Evolutionary conservation across 2,888 invertebrate species (phyloP), one percentile per base, ranked within the genome.

Genomic region (Fabriciana adippe): DNA sequence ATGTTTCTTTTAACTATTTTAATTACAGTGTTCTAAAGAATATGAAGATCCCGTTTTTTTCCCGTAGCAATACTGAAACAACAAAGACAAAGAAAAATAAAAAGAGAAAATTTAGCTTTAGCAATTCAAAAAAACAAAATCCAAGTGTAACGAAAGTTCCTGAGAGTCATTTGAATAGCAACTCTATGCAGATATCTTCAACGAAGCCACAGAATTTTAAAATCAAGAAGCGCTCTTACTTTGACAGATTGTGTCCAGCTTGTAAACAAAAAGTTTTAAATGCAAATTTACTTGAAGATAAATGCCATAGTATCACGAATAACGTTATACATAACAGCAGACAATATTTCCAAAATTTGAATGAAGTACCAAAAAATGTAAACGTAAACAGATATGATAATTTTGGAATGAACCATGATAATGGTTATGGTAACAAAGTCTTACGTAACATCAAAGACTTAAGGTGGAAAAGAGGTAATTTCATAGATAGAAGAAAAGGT

Each of bases 21-120:
- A 50, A 26, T 69, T 60, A 47, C 63, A 89, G 88, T 67, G 70
- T 80, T 1, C 78, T 83, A 41, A 81, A 77, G 73, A 70, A 76
- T n/a, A 77, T 86, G 72, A 87, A 77, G 74, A 73, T 89, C 71
- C 89, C 90, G 81, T 89, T 88, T 88, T 89, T 89, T 87, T 88
- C 82, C 83, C 87, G 72, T 87, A 81, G 82, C 16, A 83, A 83
- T 75, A 69, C 75, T 47, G 77, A 64, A 15, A 67, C 72, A 62
- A 66, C 66, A 41, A 78, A 79, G 48, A 45, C 73, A 0, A 84
- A 81, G 50, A 81, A 80, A 69, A 74, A 74, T 26, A 84, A 81
- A 66, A 86, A 84, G 68, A 79, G 82, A 60, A 86, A 80, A 69
- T 80, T 83, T n/a, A 55, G 67, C 13, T 69, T 57, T n/a, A 64